phyloP scores from a whole-genome alignment of 2,888 invertebrate genomes.

The Cotesia congregata region DNA sequence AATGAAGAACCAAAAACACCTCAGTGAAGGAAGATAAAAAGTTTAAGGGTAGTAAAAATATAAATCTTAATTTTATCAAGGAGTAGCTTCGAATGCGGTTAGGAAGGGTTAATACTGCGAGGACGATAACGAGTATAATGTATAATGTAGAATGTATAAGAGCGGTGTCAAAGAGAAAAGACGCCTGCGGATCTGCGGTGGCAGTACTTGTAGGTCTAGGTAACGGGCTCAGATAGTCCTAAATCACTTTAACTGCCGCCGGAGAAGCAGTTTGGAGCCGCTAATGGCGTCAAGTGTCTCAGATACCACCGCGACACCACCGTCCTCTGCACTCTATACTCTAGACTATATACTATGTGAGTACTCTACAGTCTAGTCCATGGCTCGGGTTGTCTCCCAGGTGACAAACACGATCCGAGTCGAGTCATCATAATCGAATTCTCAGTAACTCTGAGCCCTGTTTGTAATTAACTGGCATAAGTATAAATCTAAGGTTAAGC shows the following conservation, averaged over 20 bases:
- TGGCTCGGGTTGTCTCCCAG: background rate
- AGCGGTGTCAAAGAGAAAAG: constrained; percentile 37
- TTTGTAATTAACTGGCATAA: constrained; percentile 23
- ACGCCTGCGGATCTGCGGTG: constrained; percentile 36
- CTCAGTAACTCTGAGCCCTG: background rate
- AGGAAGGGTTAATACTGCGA: background rate
- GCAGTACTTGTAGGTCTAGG: constrained; percentile 46
- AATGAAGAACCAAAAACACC: no score
- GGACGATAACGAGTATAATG: background rate
- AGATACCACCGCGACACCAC: constrained; percentile 61
- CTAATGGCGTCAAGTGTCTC: constrained; percentile 70
- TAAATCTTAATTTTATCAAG: constrained; percentile 23
- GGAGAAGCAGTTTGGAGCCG: constrained; percentile 67
- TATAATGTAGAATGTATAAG: constrained; percentile 14
- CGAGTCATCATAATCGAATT: constrained; percentile 15
- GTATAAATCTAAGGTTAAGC: background rate
- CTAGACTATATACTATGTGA: background rate
- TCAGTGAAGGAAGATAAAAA: background rate
- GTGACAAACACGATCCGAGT: background rate
- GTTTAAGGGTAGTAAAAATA: constrained; percentile 28
- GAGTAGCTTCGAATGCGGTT: constrained; percentile 19
- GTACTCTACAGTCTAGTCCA: background rate
- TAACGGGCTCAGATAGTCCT: constrained; percentile 62
- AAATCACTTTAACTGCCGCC: constrained; percentile 69
- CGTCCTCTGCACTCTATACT: constrained; percentile 56